Base-by-base conservation (phyloP, 2,113 vertebrate genomes). In the Galeopterus variegatus region DNA sequence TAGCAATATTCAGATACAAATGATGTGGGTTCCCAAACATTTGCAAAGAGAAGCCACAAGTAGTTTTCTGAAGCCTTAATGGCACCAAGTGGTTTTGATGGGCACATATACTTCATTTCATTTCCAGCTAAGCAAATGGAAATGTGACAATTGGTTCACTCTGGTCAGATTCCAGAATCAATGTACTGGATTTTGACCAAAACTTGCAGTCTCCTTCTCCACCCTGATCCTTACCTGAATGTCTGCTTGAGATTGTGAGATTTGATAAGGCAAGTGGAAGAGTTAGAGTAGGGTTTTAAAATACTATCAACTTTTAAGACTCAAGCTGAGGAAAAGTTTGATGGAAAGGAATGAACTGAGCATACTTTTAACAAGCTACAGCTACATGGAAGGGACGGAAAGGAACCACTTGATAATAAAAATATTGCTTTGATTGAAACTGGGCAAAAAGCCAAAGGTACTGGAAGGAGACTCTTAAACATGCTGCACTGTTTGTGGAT, bases 361-460 rank as follows among this genome's bases (percentile, higher is more conserved):
- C 87, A 93, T 76, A 64, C 94, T 96, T 98, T 98, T 98, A 97
- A 98, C 97, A 97, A 98, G 97, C 96, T 97, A 98, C 96, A 94
- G 93, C 70, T 94, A 95, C 96, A 98, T 98, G 98, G 98, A 98
- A 98, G 97, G 90, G 91, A 95, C 90, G 98, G 98, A 98, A 97
- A 98, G 97, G 93, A 98, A 98, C 95, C 94, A 97, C 95, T 95
- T 93, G 92, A 70, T 81, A 92, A 93, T 95, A 95, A 98, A 93
- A 98, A 97, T 97, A 73, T 94, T 98, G 95, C 97, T 97, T 98
- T 98, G 98, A 98, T 98, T 98, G 97, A 98, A 98, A 97, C 97
- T 97, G 96, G 98, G 98, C 97, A 98, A 92, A 94, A 95, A 97
- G 97, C 98, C 98, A 98, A 97, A 97, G 89, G 84, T 94, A 62